Evolutionary conservation across 2,888 invertebrate genomes (phyloP), one percentile per base, ranked within the genome.

Genomic region (Isoperla grammatica): DNA sequence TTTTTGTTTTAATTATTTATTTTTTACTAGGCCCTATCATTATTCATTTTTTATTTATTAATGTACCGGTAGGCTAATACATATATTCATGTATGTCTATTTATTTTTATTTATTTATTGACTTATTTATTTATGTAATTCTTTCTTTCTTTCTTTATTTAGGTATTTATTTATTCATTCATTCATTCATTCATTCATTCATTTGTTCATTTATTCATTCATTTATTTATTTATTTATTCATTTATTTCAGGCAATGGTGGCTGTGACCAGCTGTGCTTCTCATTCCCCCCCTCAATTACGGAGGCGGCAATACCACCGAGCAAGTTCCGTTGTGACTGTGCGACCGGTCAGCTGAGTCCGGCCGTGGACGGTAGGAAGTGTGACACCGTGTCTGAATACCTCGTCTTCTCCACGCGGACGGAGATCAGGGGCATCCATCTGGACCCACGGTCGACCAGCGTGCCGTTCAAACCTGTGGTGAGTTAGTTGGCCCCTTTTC

Each of bases 251-350:
- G 53, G 86, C 0, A 90, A 89, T 67, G 90, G 90, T 0, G 89
- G 87, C 13, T 99, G 98, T 72, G 89, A 93, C 53, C 98, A 99
- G 70, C 79, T 99, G 0, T 99, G 99, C 73, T 98, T 98, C 75
- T 90, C 96, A 45, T 87, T 87, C 70, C 95, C 96, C 0, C 82
- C 81, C 0, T 87, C 88, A 9, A 35, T 22, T 15, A 17, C 43
- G 13, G 45, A 49, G 9, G 45, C 39, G 35, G 42, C 48, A n/a
- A n/a, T n/a, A n/a, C 53, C 15, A 49, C 58, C 39, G 45, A 64
- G 62, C 22, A 64, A 67, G 54, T 86, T 84, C 66, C 83, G 80
- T 37, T 99, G 98, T 72, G 92, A 90, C n/a, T 99, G 98, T 72
- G 90, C 97, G 0, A 87, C 89, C 0, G 98, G 98, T 0, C 83